Percentiles rank a stretch among this genome's conserved stretches.
phyloP scores from a whole-genome alignment of 92 coral and sea anemone genomes.

The Porites cylindrica region DNA sequence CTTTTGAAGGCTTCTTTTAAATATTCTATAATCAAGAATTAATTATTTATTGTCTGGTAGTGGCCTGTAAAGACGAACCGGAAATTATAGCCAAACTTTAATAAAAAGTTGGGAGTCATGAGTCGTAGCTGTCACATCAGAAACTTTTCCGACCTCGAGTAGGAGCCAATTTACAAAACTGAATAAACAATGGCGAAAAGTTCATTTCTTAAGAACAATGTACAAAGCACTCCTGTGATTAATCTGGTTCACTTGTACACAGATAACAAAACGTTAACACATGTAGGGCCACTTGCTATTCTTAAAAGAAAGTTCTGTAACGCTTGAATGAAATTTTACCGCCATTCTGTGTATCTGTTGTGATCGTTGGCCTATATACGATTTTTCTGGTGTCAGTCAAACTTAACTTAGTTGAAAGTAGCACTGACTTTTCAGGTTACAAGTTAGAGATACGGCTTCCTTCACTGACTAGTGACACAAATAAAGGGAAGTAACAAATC shows the following conservation, averaged over 20 bases:
- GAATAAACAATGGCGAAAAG: conserved; percentile 14
- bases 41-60: conserved; percentile 19
- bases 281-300: not conserved
- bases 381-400: no score
- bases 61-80: conserved; percentile 6
- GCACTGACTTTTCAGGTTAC: no score
- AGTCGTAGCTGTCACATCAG: conserved; percentile 31
- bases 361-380: no score
- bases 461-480: no score
- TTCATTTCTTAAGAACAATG: conserved; percentile 26
- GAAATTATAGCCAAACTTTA: conserved; percentile 16
- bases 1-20: not conserved
- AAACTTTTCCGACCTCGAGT: conserved; percentile 17
- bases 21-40: not conserved
- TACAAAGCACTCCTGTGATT: not conserved
- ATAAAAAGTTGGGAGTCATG: conserved; percentile 12
- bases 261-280: not conserved
- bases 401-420: no score
- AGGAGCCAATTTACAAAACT: not conserved
- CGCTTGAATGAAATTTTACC: no score
- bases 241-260: not conserved
- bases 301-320: no score
- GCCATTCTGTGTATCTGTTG: no score
- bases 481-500: no score
- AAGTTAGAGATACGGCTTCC: no score